These are phyloP conservation scores for Wiebesia pumilae DNA, from an alignment of 1,140 invertebrate genomes.

Conservation along the genomic window DNA sequence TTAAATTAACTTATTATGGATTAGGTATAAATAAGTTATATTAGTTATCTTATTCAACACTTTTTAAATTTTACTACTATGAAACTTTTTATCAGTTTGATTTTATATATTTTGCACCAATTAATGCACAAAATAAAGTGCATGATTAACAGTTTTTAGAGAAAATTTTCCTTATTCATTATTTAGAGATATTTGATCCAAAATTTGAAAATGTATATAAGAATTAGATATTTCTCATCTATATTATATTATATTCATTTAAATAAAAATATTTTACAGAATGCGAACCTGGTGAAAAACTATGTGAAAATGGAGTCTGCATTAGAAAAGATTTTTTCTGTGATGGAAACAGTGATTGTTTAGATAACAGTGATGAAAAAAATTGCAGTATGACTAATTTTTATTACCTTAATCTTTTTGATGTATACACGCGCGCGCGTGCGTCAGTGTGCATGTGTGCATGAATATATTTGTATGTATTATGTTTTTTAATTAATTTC, in stretches of 20 bases:
- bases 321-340: conserved; percentile 76
- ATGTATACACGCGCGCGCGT: not conserved
- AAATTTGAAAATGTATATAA: not conserved
- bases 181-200: not conserved
- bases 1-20: not conserved
- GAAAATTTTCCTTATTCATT: conserved; percentile 1
- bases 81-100: conserved; percentile 28
- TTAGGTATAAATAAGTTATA: not conserved
- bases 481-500: not conserved
- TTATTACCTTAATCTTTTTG: conserved; percentile 23
- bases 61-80: conserved; percentile 11
- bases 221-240: not conserved
- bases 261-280: conserved; percentile 59
- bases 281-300: conserved; percentile 75
- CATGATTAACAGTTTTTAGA: conserved; percentile 17
- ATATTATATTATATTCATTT: not conserved
- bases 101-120: conserved; percentile 49
- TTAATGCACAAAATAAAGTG: conserved; percentile 45
- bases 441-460: not conserved
- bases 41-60: not conserved
- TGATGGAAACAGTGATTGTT: conserved; percentile 79
- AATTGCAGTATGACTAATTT: conserved; percentile 76
- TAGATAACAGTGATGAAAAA: conserved; percentile 83
- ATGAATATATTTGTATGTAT: not conserved
- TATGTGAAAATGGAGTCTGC: conserved; percentile 79